A percentile compares a stretch with the other conserved stretches of the same genome.
Evolutionary conservation across 30 jellyfish, hydroid and myxozoan genomes (phyloP).

Genomic region (Hydractinia echinata): DNA sequence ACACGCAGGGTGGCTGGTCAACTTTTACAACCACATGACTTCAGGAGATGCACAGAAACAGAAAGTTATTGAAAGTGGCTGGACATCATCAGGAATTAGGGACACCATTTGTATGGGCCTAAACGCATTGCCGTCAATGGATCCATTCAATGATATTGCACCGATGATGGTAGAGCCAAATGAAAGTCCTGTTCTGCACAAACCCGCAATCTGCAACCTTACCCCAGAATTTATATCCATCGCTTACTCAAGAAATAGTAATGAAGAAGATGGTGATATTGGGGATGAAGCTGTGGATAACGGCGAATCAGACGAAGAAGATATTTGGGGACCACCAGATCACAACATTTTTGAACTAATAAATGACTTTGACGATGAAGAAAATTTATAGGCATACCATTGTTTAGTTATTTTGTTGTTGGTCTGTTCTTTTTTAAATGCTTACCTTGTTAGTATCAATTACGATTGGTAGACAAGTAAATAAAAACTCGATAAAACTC

Average conservation of each 20-base stretch:
- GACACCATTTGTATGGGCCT: slow-evolving; percentile 5
- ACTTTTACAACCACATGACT: not conserved
- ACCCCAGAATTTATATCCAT: not conserved
- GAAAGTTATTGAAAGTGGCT: not conserved
- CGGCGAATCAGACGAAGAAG: slow-evolving; percentile 2
- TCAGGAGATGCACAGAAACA: not conserved
- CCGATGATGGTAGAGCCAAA: slow-evolving; percentile 16
- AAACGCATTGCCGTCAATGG: slow-evolving; percentile 6
- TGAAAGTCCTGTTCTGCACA: slow-evolving; percentile 2
- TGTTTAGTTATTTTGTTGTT: no score
- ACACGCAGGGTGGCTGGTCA: not conserved
- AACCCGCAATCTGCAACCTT: not conserved
- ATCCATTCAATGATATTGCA: slow-evolving; percentile 15
- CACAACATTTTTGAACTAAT: no score
- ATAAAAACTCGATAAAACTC: no score
- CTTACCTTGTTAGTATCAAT: no score
- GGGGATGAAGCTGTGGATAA: slow-evolving; percentile 2
- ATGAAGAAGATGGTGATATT: slow-evolving; percentile 7
- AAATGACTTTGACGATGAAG: no score
- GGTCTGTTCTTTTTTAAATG: no score
- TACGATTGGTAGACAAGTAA: no score
- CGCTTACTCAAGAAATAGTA: not conserved
- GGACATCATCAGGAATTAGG: slow-evolving; percentile 22
- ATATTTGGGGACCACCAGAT: no score
- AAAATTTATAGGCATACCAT: no score